These are phyloP conservation scores for Cerastoderma edule DNA, from an alignment of 2,888 invertebrate species.

Conservation along the genomic window DNA sequence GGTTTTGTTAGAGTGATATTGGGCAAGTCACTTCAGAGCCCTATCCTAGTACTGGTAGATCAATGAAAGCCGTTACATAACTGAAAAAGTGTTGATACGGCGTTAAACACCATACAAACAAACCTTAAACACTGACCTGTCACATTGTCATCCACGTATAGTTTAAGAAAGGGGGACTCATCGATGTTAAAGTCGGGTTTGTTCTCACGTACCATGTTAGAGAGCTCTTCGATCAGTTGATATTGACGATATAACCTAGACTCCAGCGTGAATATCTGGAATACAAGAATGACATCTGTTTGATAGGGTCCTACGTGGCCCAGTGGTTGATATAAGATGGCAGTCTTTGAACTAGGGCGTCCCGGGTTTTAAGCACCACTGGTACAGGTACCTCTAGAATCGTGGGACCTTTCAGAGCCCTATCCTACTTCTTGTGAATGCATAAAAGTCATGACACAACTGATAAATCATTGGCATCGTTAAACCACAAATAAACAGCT, in stretches of 20 bases:
- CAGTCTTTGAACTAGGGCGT: not conserved
- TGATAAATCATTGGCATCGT: not conserved
- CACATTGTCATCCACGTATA: slow-evolving; percentile 37
- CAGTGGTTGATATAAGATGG: not conserved
- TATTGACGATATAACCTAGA: slow-evolving; percentile 23
- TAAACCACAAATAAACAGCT: too few relatives aligned
- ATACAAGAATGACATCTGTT: not conserved
- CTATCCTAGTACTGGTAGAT: too few relatives aligned
- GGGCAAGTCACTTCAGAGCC: not conserved
- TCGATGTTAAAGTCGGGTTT: slow-evolving; percentile 36
- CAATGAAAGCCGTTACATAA: too few relatives aligned
- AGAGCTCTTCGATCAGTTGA: slow-evolving; percentile 32
- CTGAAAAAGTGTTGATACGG: too few relatives aligned
- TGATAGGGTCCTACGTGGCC: not conserved
- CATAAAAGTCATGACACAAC: not conserved
- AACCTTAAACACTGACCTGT: too few relatives aligned
- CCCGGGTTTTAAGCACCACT: not conserved
- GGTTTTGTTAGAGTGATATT: not conserved
- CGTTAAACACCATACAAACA: too few relatives aligned
- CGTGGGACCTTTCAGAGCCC: not conserved
- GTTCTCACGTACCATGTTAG: slow-evolving; percentile 10
- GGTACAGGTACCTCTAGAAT: not conserved
- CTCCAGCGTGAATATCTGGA: slow-evolving; percentile 33
- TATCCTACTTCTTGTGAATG: not conserved
- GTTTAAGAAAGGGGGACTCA: slow-evolving; percentile 11